Conservation (phyloP, 23 tunicate genomes). For the Ciona savignyi region DNA sequence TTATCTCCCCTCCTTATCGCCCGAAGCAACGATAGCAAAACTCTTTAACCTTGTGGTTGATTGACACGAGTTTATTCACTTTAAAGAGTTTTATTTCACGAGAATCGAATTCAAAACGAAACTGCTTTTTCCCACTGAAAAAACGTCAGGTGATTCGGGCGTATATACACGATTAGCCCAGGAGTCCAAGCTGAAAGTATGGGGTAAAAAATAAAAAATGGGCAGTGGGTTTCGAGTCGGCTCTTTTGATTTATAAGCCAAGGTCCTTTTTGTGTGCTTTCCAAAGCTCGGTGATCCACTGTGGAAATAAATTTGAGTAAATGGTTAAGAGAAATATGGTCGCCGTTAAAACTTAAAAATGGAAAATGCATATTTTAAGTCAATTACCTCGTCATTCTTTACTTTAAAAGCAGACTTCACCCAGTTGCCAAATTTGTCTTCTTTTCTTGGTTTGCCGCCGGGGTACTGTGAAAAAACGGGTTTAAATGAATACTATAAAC, state of each 20-base stretch:
- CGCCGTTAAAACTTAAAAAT: background rate
- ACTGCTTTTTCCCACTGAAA: no score
- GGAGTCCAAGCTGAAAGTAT: no score
- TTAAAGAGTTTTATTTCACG: no score
- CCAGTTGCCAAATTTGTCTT: conserved; percentile 93
- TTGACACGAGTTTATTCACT: no score
- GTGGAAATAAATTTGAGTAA: conserved; percentile 1
- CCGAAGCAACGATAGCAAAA: no score
- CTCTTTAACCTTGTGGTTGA: no score
- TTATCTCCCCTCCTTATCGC: no score
- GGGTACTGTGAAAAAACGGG: conserved; percentile 43
- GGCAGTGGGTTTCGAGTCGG: background rate
- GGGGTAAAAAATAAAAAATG: background rate
- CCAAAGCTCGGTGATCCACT: conserved; percentile 88
- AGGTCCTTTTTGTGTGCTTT: conserved; percentile 59
- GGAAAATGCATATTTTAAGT: background rate
- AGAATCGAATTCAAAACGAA: no score
- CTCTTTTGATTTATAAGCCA: conserved; percentile 31
- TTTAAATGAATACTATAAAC: background rate
- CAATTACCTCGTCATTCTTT: conserved; percentile 49
- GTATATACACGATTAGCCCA: no score
- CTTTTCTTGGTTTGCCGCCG: conserved; percentile 95
- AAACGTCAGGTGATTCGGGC: no score
- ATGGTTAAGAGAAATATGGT: background rate
- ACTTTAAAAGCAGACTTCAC: conserved; percentile 54